Evolutionary conservation across 2,888 invertebrate species (phyloP), one percentile per base, ranked within the genome.

Genomic region (Epicampocera succincta): DNA sequence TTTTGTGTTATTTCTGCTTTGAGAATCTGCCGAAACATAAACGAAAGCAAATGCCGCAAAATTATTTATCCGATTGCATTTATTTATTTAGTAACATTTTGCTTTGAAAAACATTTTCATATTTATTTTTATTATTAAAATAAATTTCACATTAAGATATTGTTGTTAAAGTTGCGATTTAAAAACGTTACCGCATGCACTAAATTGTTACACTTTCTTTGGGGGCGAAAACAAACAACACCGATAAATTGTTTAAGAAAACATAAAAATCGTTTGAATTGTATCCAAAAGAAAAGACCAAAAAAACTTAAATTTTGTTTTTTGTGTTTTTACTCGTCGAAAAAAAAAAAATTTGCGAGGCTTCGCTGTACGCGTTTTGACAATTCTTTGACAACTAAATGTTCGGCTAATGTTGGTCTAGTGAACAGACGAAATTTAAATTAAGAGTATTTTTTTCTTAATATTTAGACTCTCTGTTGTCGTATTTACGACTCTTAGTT

Each of bases 361-460:
- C 17, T 44, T 52, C 50, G 81, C 82, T 83, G 87, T 85, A 83
- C 75, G 83, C 86, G 85, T 68, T 83, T 84, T 84, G 79, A 84
- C 84, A 85, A 84, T 84, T 84, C 83, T 85, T 84, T 84, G 73
- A 86, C 84, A 86, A 87, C 87, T 87, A 74, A 84, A 76, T 82
- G 72, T 72, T 12, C 38, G 61, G 42, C 21, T 66, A 40, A 54
- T 44, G 40, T 25, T 15, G 38, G 44, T 52, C 69, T 56, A 73
- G 72, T 69, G 42, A 60, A 60, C 60, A 77, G 33, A 63, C 40
- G 44, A 9, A 48, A 17, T 13, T 38, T 19, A 58, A 19, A 50
- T 25, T 50, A 42, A 73, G 54, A 40, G 48, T 3, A 29, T 9
- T 50, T 38, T 63, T 42, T 52, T 11, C n/a, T 46, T 3, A 21